Base-by-base conservation (phyloP, 1,140 invertebrate species). In the Euborellia annulipes region DNA sequence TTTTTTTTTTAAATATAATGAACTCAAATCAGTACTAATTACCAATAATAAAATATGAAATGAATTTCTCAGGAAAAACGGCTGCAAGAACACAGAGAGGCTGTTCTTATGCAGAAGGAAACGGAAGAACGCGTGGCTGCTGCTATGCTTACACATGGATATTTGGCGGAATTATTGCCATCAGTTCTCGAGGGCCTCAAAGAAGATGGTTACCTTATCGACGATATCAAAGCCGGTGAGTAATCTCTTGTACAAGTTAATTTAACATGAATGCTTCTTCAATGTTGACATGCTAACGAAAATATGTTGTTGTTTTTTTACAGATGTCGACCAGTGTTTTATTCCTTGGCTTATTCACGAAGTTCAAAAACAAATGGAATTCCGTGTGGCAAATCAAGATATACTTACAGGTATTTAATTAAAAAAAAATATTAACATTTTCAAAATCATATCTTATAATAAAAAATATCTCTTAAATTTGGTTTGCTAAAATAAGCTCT, bases 321-420 rank as follows among this genome's bases (percentile, higher is more conserved):
- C 56, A 75, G 76, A 79, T 46, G 66, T 82, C 0, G 82, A 87
- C 56, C 79, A 84, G 53, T 75, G 75, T 39, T 82, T 89, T 60
- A 78, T 88, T 69, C 83, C 85, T n/a, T 90, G 86, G 86, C 63
- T 92, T 47, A 77, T 85, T 62, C 74, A 78, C 14, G 81, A 86
- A 61, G 83, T 90, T 13, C 76, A 79, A 30, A 66, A 72, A 43
- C 81, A 90, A 62, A 70, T 90, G 49, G 75, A 84, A 36, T 77
- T 76, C 38, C 75, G 83, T 59, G 74, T 85, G 38, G 76, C 80
- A 50, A 85, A 82, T 46, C 70, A 79, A 43, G 76, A 85, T 56
- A 68, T 89, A 27, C 67, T 90, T 18, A 77, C 78, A 60, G 79
- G 79, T 81, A 62, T 50, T 39, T 6, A 27, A 27, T n/a, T n/a